Base-by-base conservation (phyloP, 2,113 vertebrate species). In the Channa maculata region DNA sequence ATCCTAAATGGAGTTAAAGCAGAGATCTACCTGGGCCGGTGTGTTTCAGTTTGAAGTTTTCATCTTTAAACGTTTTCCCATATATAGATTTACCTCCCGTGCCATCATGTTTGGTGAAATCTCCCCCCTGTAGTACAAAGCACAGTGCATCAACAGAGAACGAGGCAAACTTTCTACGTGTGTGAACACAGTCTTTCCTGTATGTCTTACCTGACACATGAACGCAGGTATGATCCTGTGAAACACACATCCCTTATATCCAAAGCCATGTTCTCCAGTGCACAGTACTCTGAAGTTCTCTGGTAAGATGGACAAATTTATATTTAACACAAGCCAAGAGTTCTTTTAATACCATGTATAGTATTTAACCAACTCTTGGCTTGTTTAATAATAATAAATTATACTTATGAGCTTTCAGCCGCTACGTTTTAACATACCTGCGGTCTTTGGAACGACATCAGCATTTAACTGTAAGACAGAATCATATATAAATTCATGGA, bases 11-110 rank as follows among this genome's bases (percentile, higher is more conserved):
- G 37, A 24, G 44, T 12, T 24, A 15, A 34, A 45, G 33, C 60
- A 50, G 1, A 6, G n/a, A 13, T 9, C 13, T 91, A 99, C 98
- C 97, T 78, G 97, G 94, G 60, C 94, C 95, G 2, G 89, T 89
- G 1, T 98, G 97, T 86, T 98, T 97, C 57, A 99, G 92, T 33
- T 87, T 86, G 79, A 99, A 99, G 91, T 99, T 99, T 89, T 99
- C 98, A 81, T 99, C 97, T 8, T 92, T 93, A 82, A 99, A 99
- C 15, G 95, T 95, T 62, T 95, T 95, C 57, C 98, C 97, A 0
- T 97, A 99, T 85, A 99, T 98, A 36, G 97, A 99, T 85, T 97
- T 99, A 15, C 98, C 98, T 63, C 97, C 97, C 0, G 97, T 98
- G 73, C 97, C 98, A 0, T 98, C 97, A 87, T 97, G 94, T 72